phyloP scores from a whole-genome alignment of 2,797 vertebrate genomes.

The Myotis myotis region DNA sequence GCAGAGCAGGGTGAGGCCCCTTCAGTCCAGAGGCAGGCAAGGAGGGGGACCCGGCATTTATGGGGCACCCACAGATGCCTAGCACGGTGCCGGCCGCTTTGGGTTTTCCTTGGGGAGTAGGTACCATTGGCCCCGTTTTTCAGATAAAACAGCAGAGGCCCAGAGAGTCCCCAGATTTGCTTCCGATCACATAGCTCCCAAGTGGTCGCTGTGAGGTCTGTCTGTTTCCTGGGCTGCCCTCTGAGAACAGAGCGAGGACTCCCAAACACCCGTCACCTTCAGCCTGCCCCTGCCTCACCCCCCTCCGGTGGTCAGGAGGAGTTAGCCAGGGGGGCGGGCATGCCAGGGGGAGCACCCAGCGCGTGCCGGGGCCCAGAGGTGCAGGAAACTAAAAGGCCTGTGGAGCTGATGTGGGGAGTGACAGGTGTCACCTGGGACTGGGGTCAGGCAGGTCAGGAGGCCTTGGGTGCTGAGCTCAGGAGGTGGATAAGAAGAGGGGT shows the following conservation, averaged over 20 bases:
- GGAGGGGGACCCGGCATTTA: background rate
- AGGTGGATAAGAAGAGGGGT: background rate
- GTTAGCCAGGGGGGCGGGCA: background rate
- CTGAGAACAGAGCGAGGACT: background rate
- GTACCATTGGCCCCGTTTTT: background rate
- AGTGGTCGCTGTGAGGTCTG: background rate
- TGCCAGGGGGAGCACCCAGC: accelerated
- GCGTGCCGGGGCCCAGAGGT: background rate
- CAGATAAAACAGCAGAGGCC: background rate
- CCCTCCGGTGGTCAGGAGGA: background rate
- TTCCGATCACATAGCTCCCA: background rate
- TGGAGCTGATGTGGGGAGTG: background rate
- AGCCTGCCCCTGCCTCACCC: background rate
- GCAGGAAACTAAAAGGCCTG: background rate
- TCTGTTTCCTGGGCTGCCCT: background rate
- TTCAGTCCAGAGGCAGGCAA: background rate
- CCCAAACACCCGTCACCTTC: background rate
- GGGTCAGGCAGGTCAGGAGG: background rate
- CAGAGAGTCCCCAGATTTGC: background rate
- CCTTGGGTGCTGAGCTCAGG: background rate
- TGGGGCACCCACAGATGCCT: background rate
- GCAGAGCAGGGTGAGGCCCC: background rate
- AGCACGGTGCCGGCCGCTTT: background rate
- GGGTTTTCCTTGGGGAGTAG: background rate
- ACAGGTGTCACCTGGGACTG: background rate